These are phyloP conservation scores for Hemicrepidius hirtus DNA, from an alignment of 2,888 invertebrate genomes.

Conservation along the genomic window DNA sequence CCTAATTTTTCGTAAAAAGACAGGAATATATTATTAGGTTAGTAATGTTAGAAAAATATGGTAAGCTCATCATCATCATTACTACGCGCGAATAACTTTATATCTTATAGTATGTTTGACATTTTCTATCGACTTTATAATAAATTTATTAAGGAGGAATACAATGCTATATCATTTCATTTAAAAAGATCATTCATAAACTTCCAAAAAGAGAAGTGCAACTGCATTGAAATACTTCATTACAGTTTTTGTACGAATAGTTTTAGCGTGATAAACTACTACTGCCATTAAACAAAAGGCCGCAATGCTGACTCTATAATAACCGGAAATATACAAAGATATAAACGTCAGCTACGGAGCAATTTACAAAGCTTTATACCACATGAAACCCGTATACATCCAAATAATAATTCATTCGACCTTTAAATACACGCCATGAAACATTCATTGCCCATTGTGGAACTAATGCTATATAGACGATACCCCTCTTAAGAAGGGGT, in stretches of 20 bases:
- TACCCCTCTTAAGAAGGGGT: conserved; percentile 8
- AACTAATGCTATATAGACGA: conserved; percentile 28
- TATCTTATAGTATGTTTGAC: too few relatives aligned
- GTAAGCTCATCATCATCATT: too few relatives aligned
- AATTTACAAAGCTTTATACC: conserved; percentile 53
- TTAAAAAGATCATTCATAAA: neutral
- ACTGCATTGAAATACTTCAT: conserved; percentile 1
- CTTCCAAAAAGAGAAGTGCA: neutral
- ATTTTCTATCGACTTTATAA: too few relatives aligned
- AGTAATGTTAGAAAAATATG: too few relatives aligned
- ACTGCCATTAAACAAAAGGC: conserved; percentile 53
- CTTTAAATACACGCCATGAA: conserved; percentile 45
- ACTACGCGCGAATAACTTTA: too few relatives aligned
- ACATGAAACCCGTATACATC: conserved; percentile 47
- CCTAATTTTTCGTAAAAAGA: too few relatives aligned
- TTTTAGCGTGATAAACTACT: conserved; percentile 54
- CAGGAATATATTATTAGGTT: too few relatives aligned
- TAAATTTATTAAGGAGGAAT: too few relatives aligned
- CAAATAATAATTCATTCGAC: conserved; percentile 51
- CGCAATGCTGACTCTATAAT: conserved; percentile 56
- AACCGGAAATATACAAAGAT: conserved; percentile 57
- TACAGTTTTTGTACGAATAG: conserved; percentile 36
- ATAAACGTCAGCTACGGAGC: conserved; percentile 55
- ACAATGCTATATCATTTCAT: too few relatives aligned
- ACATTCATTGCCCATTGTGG: conserved; percentile 40